A percentile compares a stretch with the other conserved stretches of the same genome.
phyloP scores from a whole-genome alignment of 2,113 vertebrate species.

The Axis porcinus region DNA sequence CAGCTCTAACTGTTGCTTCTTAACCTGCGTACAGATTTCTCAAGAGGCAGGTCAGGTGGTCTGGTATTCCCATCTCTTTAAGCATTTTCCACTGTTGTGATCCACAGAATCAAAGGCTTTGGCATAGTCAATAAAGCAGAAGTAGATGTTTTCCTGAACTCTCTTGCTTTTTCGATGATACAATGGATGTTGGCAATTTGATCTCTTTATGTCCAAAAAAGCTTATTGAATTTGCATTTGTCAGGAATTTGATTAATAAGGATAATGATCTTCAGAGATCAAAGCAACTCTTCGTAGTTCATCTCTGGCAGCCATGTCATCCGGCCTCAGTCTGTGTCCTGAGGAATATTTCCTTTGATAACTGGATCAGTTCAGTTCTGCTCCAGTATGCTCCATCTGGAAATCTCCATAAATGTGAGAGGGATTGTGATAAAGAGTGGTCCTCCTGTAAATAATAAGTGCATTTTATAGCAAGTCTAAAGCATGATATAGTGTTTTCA shows the following conservation, averaged over 20 bases:
- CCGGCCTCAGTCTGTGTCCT: neutral
- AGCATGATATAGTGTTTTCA: neutral
- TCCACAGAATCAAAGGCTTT: neutral
- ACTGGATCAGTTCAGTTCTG: neutral
- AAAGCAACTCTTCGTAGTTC: neutral
- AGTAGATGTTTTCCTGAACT: neutral
- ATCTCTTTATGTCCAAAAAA: neutral
- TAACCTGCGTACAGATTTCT: neutral
- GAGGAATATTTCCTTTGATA: neutral
- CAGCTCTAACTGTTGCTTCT: neutral
- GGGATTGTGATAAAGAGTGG: neutral
- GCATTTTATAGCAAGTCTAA: neutral
- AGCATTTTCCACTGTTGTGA: neutral
- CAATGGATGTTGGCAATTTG: neutral
- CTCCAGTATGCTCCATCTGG: neutral
- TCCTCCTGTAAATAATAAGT: neutral
- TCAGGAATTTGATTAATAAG: neutral
- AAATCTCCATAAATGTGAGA: neutral
- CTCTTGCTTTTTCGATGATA: fast-evolving
- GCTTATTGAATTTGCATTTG: neutral
- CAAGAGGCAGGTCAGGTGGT: neutral
- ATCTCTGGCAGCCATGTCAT: neutral
- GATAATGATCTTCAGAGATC: neutral
- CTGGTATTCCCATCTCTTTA: neutral
- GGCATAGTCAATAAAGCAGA: neutral